Base-by-base conservation (phyloP, 2,888 invertebrate genomes). In the Axea sp. region DNA sequence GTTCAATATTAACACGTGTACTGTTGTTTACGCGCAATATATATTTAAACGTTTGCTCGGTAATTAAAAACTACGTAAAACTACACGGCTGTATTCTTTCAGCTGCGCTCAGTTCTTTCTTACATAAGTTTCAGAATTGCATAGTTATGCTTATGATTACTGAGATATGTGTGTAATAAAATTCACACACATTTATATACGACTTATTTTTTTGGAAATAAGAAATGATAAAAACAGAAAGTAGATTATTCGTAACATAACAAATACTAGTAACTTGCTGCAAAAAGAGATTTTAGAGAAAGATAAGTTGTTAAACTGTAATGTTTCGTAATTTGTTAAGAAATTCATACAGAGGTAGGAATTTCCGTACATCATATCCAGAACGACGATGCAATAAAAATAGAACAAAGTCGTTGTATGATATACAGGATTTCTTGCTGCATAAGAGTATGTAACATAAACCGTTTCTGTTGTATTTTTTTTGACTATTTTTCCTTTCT, bases 361-460 rank as follows among this genome's bases (percentile, higher is more conserved):
- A 35, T 59, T 33, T 24, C 24, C 14, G 26, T n/a, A 26, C 11
- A 45, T 45, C 28, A 41, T 41, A 45, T 26, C 35, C 15, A 11
- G 8, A 24, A 35, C 11, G 14, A 43, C 22, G 15, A 33, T 59
- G 26, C 33, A 33, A 45, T 33, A 59, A 59, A 59, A 59, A 43
- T 59, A 24, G 57, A 33, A 59, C 33, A 26, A 33, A 33, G 57
- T 43, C 33, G 43, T 59, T 45, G 57, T n/a, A 59, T 43, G 43
- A 14, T 41, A 37, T 14, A 22, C n/a, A 9, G 30, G 28, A 41
- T 41, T 57, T 41, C 30, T 17, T 19, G 30, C 22, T 35, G 26
- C 9, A 11, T 17, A 19, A 15, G 28, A 28, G 9, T 28, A 8
- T 33, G 39, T 55, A 39, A 53, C 9, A 17, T 30, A 39, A 55